Evolutionary conservation across 2,797 vertebrate genomes (phyloP).

Genomic region (Halcyon leucocephala): DNA sequence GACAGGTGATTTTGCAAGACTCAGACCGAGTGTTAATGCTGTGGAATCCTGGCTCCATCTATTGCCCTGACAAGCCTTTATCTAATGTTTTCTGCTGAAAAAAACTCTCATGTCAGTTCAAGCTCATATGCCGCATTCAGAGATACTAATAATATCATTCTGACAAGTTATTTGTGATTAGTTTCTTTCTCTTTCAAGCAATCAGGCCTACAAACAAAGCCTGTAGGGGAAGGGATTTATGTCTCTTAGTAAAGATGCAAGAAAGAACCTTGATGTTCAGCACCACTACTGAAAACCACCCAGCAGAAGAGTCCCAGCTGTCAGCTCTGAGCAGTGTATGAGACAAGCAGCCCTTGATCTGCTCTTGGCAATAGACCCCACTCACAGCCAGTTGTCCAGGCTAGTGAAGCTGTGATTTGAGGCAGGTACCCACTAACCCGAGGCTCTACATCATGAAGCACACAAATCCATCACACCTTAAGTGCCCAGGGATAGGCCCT

Average conservation of each 20-base stretch:
- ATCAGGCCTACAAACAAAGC: background rate
- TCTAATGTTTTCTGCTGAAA: background rate
- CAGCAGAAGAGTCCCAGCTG: background rate
- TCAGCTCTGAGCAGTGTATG: background rate
- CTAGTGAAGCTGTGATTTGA: background rate
- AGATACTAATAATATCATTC: background rate
- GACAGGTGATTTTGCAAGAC: constrained; percentile 19
- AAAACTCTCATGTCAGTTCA: background rate
- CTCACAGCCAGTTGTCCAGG: background rate
- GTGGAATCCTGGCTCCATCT: constrained; percentile 18
- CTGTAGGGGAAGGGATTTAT: background rate
- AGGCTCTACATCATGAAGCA: background rate
- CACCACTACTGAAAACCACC: background rate
- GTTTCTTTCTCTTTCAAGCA: background rate
- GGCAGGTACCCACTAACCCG: background rate
- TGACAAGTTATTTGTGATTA: background rate
- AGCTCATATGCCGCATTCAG: background rate
- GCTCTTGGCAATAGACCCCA: background rate
- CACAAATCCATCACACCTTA: background rate
- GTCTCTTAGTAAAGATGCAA: background rate
- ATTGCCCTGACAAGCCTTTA: background rate
- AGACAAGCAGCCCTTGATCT: background rate
- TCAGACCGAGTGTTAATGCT: background rate
- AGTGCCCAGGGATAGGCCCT: background rate
- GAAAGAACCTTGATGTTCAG: background rate